Evolutionary conservation across 1,140 invertebrate genomes (phyloP).

Genomic region (Drosophila orena): DNA sequence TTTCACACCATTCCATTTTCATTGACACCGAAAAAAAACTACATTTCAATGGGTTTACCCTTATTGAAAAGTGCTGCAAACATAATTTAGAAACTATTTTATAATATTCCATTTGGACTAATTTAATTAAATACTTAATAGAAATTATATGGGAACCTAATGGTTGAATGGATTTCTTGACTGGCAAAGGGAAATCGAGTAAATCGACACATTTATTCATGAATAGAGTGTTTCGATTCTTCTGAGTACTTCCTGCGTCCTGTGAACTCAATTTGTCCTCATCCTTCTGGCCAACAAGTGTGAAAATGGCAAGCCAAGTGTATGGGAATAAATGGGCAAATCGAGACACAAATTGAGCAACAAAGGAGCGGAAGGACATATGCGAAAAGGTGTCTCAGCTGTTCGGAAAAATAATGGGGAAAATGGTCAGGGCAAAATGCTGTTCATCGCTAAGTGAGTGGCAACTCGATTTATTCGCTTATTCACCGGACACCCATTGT

Average conservation of each 20-base stretch:
- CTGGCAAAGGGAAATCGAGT: no score
- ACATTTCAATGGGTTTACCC: not conserved
- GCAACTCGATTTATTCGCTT: slow-evolving; percentile 34
- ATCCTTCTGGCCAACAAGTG: slow-evolving; percentile 17
- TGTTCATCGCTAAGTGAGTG: slow-evolving; percentile 39
- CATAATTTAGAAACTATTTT: no score
- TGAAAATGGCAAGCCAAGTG: slow-evolving; percentile 42
- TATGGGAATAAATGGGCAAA: slow-evolving; percentile 56
- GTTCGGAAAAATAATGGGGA: slow-evolving; percentile 23
- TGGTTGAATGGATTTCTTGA: no score
- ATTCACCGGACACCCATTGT: slow-evolving; percentile 28
- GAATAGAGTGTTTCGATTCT: not conserved
- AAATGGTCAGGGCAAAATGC: slow-evolving; percentile 11
- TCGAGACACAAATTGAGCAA: slow-evolving; percentile 48
- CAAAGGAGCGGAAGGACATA: slow-evolving; percentile 29
- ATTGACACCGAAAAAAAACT: slow-evolving; percentile 17
- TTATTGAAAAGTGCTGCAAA: no score
- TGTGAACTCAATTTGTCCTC: slow-evolving; percentile 28
- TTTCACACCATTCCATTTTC: no score
- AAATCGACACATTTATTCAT: no score
- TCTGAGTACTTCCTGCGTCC: not conserved
- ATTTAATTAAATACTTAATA: no score
- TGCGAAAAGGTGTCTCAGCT: slow-evolving; percentile 33
- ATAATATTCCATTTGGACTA: no score
- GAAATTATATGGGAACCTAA: no score